Percentiles rank a stretch among this genome's conserved stretches.
phyloP scores from a whole-genome alignment of 2,797 vertebrate genomes.

The Sebastes iracundus region DNA sequence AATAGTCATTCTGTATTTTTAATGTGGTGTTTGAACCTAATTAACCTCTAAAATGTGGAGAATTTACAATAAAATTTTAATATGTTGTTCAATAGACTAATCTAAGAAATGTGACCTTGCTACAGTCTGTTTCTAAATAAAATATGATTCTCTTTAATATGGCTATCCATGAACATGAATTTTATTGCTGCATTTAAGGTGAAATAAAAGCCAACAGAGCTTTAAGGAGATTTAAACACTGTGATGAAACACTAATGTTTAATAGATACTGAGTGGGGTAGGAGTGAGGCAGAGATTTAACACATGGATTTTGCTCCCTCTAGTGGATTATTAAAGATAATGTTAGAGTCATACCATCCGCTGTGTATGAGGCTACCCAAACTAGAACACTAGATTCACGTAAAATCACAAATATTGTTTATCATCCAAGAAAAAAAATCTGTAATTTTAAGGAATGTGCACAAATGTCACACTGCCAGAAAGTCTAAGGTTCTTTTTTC shows the following conservation, averaged over 20 bases:
- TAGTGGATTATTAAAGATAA: slow-evolving; percentile 50
- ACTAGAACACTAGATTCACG: not conserved
- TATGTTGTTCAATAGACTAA: not conserved
- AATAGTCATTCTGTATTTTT: not conserved
- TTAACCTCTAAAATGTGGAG: slow-evolving; percentile 7
- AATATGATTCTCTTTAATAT: slow-evolving; percentile 11
- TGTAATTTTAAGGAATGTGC: not conserved
- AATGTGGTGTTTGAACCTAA: not conserved
- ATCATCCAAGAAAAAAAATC: not conserved
- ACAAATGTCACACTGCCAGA: not conserved
- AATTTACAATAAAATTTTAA: not conserved
- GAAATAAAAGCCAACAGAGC: not conserved
- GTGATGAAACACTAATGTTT: not conserved
- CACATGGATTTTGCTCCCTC: slow-evolving; percentile 55
- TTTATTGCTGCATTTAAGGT: not conserved
- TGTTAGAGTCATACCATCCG: not conserved
- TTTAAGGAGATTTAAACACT: not conserved
- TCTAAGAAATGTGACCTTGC: slow-evolving; percentile 9
- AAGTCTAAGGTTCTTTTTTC: not conserved
- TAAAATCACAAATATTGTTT: not conserved
- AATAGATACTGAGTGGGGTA: not conserved
- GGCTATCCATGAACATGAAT: not conserved
- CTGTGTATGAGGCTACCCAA: not conserved
- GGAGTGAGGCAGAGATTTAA: not conserved
- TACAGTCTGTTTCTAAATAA: slow-evolving; percentile 24